Evolutionary conservation across 2,888 invertebrate species (phyloP).

Genomic region (Stenodema calcarata): DNA sequence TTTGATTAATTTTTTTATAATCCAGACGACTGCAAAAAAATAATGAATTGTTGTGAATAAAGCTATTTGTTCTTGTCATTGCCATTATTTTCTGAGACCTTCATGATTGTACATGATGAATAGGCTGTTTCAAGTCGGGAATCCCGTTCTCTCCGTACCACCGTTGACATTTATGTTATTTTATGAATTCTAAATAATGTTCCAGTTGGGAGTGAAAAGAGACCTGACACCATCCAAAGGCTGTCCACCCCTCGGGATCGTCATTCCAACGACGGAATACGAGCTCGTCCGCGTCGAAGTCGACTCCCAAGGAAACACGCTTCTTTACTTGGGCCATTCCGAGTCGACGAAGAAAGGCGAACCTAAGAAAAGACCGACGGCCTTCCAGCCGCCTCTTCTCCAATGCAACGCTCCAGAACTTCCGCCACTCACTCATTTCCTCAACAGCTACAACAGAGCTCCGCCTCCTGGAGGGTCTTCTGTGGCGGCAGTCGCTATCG

Average conservation of each 20-base stretch:
- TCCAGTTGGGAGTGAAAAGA: conserved; percentile 63
- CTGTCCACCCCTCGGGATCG: conserved; percentile 65
- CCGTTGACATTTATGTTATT: too few species aligned
- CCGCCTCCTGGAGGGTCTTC: not conserved
- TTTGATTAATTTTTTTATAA: too few species aligned
- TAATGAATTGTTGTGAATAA: too few species aligned
- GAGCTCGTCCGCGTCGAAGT: conserved; percentile 66
- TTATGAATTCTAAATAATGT: not conserved
- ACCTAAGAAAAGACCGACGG: conserved; percentile 63
- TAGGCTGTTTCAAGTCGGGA: too few species aligned
- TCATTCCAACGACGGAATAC: conserved; percentile 64
- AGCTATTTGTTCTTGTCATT: too few species aligned
- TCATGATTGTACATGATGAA: too few species aligned
- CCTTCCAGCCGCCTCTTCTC: conserved; percentile 66
- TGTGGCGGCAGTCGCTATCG: not conserved
- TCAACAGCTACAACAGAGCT: conserved; percentile 49
- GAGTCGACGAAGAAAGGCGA: conserved; percentile 59
- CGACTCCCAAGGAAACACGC: conserved; percentile 62
- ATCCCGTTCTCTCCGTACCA: too few species aligned
- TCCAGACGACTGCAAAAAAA: too few species aligned
- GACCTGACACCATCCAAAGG: conserved; percentile 66
- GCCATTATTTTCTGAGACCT: too few species aligned
- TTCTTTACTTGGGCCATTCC: conserved; percentile 65
- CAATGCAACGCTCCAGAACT: conserved; percentile 61
- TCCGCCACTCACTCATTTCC: conserved; percentile 54